Conservation (phyloP, 2,797 vertebrate species). For the Threskiornis aethiopicus region DNA sequence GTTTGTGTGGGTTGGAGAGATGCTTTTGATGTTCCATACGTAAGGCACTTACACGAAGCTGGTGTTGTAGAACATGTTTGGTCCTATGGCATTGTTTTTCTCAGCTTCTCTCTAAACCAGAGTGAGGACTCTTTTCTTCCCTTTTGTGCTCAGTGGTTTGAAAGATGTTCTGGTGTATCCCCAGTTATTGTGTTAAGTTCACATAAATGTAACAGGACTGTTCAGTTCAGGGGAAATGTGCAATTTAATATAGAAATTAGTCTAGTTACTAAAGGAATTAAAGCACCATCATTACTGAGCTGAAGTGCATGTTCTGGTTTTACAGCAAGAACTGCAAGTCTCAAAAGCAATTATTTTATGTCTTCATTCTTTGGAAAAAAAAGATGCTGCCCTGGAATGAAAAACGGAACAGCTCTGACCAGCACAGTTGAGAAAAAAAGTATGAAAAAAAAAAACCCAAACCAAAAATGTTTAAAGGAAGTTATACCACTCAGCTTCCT, state of each 20-base stretch:
- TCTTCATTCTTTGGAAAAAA: neutral
- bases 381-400: neutral
- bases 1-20: neutral
- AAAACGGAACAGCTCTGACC: neutral
- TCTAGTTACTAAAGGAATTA: neutral
- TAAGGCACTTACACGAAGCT: neutral
- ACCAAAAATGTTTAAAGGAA: neutral
- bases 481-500: neutral
- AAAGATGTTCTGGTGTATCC: fast-evolving
- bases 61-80: neutral
- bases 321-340: neutral
- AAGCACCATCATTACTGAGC: neutral
- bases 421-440: neutral
- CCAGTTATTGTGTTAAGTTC: neutral
- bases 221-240: neutral
- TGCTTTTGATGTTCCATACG: neutral
- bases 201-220: neutral
- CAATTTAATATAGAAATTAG: neutral
- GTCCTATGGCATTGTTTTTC: neutral
- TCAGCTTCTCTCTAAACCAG: neutral
- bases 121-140: neutral
- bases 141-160: neutral
- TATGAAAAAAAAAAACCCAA: no score
- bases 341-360: neutral
- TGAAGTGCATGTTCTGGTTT: neutral